A percentile compares a stretch with the other conserved stretches of the same genome.
Evolutionary conservation across 2,797 vertebrate genomes (phyloP).

Genomic region (Phoebastria nigripes): DNA sequence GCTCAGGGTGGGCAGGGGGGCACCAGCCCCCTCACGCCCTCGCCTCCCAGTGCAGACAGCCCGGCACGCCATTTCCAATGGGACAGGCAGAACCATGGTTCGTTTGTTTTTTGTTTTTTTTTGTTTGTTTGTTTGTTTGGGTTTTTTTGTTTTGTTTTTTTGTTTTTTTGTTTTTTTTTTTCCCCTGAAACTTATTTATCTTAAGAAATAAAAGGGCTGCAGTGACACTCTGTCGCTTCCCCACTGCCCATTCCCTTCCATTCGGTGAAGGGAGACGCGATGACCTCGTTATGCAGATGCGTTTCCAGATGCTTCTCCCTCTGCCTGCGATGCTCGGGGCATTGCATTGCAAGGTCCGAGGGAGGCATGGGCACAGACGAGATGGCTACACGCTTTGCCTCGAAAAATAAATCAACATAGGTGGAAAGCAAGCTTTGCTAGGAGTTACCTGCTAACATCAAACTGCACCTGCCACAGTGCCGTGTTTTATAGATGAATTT

Average conservation of each 20-base stretch:
- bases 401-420: accelerated
- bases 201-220: background rate
- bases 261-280: accelerated
- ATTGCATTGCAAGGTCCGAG: background rate
- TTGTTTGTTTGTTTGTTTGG: too few relatives aligned
- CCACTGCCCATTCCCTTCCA: background rate
- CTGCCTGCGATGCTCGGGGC: background rate
- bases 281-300: too few relatives aligned
- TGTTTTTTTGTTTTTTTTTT: too few relatives aligned
- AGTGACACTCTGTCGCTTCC: too few relatives aligned
- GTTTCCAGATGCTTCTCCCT: background rate
- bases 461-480: background rate
- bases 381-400: accelerated
- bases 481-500: background rate
- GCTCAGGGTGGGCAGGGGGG: background rate
- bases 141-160: too few relatives aligned
- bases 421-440: background rate
- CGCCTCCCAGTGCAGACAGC: background rate
- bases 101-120: accelerated
- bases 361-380: background rate
- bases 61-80: background rate
- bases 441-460: background rate
- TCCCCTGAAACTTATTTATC: background rate
- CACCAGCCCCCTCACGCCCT: too few relatives aligned
- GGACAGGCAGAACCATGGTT: background rate